Evolutionary conservation across 2,888 invertebrate species (phyloP).

Genomic region (Lithosia quadra): DNA sequence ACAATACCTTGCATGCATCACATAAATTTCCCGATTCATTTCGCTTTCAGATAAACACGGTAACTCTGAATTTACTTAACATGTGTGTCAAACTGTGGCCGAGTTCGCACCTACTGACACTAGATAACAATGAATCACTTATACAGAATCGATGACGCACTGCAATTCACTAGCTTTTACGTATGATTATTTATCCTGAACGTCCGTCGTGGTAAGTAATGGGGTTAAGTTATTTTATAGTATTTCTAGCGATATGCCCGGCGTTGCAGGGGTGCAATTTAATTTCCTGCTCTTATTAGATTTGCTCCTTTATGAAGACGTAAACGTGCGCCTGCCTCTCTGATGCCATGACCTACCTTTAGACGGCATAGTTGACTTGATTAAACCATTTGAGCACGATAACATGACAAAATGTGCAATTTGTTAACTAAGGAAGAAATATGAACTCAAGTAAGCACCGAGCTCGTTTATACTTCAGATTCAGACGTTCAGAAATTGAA

Average conservation of each 20-base stretch:
- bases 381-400: too few relatives aligned
- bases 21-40: slow-evolving; percentile 11
- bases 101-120: slow-evolving; percentile 29
- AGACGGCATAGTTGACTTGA: neutral
- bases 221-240: neutral
- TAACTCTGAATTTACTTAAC: slow-evolving; percentile 12
- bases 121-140: slow-evolving; percentile 48
- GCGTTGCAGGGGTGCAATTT: neutral
- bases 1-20: slow-evolving; percentile 12
- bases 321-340: neutral
- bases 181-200: slow-evolving; percentile 12
- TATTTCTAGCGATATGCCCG: neutral
- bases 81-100: slow-evolving; percentile 40
- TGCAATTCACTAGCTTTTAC: slow-evolving; percentile 1
- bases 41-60: slow-evolving; percentile 16
- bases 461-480: too few relatives aligned
- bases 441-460: neutral
- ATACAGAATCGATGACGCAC: slow-evolving; percentile 37
- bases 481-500: too few relatives aligned
- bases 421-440: neutral
- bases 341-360: neutral
- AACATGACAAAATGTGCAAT: neutral
- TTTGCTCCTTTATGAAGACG: neutral
- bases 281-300: neutral
- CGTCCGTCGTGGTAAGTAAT: neutral